phyloP scores from a whole-genome alignment of 2,888 invertebrate genomes.

The Callinectes sapidus region DNA sequence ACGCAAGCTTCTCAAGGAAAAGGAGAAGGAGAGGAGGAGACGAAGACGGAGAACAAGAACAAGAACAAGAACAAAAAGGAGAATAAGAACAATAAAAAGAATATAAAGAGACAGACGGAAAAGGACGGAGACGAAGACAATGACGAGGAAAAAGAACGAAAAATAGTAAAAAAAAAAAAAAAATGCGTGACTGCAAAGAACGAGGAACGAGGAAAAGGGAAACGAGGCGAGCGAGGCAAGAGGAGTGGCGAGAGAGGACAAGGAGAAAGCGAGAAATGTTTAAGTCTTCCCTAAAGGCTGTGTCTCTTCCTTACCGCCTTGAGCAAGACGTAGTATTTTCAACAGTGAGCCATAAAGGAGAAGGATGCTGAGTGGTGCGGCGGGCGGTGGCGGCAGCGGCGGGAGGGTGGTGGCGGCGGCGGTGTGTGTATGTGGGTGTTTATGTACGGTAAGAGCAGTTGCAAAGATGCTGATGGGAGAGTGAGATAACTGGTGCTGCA shows the following conservation, averaged over 20 bases:
- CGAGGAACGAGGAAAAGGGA: background rate
- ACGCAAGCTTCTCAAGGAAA: background rate
- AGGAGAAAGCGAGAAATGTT: conserved; percentile 5
- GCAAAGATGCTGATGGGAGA: background rate
- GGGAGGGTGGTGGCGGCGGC: background rate
- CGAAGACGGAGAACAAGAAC: background rate
- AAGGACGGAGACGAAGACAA: background rate
- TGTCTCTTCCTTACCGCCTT: conserved; percentile 28
- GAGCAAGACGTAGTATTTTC: conserved; percentile 22
- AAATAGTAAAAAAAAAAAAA: background rate
- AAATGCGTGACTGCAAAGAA: background rate
- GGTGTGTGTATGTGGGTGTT: background rate
- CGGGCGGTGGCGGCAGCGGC: background rate
- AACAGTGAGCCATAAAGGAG: conserved; percentile 27
- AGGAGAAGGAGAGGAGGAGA: background rate
- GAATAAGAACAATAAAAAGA: too few relatives aligned
- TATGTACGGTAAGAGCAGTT: background rate
- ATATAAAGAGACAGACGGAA: too few relatives aligned
- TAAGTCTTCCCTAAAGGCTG: conserved; percentile 5
- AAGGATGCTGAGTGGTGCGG: background rate
- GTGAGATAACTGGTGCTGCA: background rate
- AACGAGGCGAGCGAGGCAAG: background rate
- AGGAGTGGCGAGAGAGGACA: background rate
- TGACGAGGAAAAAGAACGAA: background rate
- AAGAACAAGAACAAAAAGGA: too few relatives aligned